Evolutionary conservation across 1,140 invertebrate genomes (phyloP).

Genomic region (Lordiphosa stackelbergi): DNA sequence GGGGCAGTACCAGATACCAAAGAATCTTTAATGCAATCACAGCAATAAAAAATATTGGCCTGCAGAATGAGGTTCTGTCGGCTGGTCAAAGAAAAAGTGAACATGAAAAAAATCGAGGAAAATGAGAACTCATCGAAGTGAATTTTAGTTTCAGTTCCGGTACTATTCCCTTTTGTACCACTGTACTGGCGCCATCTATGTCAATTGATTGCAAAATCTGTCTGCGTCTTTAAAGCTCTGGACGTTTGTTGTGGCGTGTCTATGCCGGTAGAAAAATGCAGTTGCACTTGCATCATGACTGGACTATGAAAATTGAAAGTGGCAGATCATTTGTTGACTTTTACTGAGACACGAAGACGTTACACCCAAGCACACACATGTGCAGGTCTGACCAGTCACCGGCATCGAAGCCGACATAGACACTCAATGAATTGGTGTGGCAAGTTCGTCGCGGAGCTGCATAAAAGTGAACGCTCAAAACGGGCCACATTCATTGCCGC

Average conservation of each 20-base stretch:
- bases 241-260: conserved; percentile 12
- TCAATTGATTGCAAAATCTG: conserved; percentile 40
- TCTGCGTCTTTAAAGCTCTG: conserved; percentile 23
- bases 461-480: conserved; percentile 60
- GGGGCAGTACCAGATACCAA: too few species aligned
- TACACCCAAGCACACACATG: conserved; percentile 6
- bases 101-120: too few species aligned
- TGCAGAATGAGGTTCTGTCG: too few species aligned
- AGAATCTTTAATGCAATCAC: too few species aligned
- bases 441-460: conserved; percentile 57
- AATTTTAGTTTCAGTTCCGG: too few species aligned
- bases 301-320: conserved; percentile 49
- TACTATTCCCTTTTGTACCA: conserved; percentile 10
- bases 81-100: too few species aligned
- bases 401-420: conserved; percentile 52
- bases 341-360: conserved; percentile 37
- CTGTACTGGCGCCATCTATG: conserved; percentile 17
- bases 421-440: conserved; percentile 61
- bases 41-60: too few species aligned
- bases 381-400: conserved; percentile 20
- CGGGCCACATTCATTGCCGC: conserved; percentile 63
- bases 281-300: conserved; percentile 71
- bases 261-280: conserved; percentile 37
- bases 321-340: conserved; percentile 49
- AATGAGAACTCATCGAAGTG: too few species aligned